Conservation (phyloP, 2,888 invertebrate species). For the Rhabditoides inermis region DNA sequence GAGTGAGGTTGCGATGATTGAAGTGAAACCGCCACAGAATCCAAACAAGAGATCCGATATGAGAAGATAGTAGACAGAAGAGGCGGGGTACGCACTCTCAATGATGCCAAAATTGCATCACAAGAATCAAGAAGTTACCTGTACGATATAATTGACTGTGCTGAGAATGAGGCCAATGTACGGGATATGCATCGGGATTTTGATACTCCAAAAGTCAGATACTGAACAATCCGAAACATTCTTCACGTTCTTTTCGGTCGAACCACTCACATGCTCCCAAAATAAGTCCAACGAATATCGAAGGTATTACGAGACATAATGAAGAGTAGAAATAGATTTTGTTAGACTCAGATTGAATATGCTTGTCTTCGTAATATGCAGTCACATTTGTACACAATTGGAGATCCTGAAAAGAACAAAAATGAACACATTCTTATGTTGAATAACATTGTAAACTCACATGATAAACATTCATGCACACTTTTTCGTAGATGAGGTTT, state of each 20-base stretch:
- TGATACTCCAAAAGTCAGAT: slow-evolving; percentile 53
- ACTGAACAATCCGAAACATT: slow-evolving; percentile 28
- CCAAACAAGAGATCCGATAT: too few relatives aligned
- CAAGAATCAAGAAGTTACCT: slow-evolving; percentile 48
- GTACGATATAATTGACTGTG: slow-evolving; percentile 48
- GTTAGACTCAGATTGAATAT: slow-evolving; percentile 52
- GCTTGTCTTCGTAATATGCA: slow-evolving; percentile 35
- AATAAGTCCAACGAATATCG: slow-evolving; percentile 51
- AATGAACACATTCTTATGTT: neutral
- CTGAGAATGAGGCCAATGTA: slow-evolving; percentile 49
- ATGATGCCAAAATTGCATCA: slow-evolving; percentile 51
- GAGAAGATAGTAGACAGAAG: too few relatives aligned
- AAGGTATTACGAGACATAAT: slow-evolving; percentile 51
- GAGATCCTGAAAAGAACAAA: slow-evolving; percentile 17
- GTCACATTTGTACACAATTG: slow-evolving; percentile 31
- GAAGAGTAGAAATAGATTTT: slow-evolving; percentile 52
- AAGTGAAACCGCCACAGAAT: slow-evolving; percentile 53
- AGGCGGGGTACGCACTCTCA: too few relatives aligned
- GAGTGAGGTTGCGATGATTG: slow-evolving; percentile 51
- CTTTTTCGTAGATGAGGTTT: slow-evolving; percentile 53
- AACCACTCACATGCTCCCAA: slow-evolving; percentile 49
- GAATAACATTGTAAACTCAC: slow-evolving; percentile 8
- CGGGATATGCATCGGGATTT: slow-evolving; percentile 54
- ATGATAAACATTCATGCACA: slow-evolving; percentile 41
- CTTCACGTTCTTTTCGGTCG: neutral